phyloP scores from a whole-genome alignment of 1,140 invertebrate genomes.

The Tetramorium simillimum region DNA sequence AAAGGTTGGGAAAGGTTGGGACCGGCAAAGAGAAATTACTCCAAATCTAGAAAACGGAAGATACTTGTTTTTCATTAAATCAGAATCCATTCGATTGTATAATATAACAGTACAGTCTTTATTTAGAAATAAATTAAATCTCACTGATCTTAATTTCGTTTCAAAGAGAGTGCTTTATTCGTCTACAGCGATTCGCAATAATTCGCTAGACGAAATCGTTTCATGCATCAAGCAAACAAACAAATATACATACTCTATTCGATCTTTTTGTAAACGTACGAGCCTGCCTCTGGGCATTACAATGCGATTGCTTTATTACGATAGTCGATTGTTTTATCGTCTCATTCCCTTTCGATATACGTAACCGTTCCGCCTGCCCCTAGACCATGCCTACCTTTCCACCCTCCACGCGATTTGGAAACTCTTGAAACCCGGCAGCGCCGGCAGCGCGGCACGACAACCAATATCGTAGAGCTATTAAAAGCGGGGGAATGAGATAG shows the following conservation, averaged over 20 bases:
- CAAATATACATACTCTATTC: conserved; percentile 17
- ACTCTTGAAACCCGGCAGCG: conserved; percentile 19
- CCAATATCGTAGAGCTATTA: conserved; percentile 69
- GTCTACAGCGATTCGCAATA: not conserved
- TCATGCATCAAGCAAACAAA: conserved; percentile 31
- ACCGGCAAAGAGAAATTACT: too few species aligned
- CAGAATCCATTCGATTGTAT: not conserved
- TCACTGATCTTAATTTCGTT: conserved; percentile 24
- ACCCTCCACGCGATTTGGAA: conserved; percentile 43
- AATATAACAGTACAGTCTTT: not conserved
- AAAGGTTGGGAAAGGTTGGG: too few species aligned
- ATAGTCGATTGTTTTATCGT: conserved; percentile 56
- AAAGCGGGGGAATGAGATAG: conserved; percentile 28
- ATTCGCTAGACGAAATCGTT: conserved; percentile 31
- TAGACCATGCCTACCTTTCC: not conserved
- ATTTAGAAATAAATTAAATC: not conserved
- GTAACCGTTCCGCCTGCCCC: conserved; percentile 21
- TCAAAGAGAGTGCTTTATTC: conserved; percentile 13
- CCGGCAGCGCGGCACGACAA: conserved; percentile 55
- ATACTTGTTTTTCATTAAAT: too few species aligned
- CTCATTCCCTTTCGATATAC: conserved; percentile 1
- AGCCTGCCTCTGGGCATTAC: conserved; percentile 41
- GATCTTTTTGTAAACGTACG: conserved; percentile 28
- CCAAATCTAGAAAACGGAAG: too few species aligned
- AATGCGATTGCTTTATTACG: conserved; percentile 66